Conservation (phyloP, 2,797 vertebrate genomes). For the Threskiornis aethiopicus region DNA sequence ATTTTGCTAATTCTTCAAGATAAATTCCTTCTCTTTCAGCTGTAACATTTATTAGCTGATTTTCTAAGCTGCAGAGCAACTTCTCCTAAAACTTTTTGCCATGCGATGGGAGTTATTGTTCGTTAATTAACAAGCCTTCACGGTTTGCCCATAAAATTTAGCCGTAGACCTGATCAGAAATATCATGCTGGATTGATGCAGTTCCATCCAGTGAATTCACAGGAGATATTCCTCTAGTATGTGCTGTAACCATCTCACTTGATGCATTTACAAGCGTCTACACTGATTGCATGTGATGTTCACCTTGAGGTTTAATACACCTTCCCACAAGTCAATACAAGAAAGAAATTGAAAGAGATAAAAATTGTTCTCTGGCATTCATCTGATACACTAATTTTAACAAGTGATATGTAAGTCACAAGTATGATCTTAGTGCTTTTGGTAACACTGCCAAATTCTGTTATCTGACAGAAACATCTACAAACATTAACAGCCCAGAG, state of each 20-base stretch:
- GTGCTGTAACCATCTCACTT: background rate
- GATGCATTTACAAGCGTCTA: background rate
- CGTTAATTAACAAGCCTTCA: background rate
- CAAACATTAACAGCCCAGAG: background rate
- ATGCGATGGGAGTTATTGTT: background rate
- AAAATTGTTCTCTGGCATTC: background rate
- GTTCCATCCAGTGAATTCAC: background rate
- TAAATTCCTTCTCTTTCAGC: background rate
- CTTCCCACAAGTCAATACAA: background rate
- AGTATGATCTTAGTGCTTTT: background rate
- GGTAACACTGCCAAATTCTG: background rate
- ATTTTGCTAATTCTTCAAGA: background rate
- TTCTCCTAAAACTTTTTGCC: background rate
- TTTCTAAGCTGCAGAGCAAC: background rate
- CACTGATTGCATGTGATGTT: background rate
- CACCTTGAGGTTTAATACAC: background rate
- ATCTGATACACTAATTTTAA: background rate
- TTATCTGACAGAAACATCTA: fast-evolving
- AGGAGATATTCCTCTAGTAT: too few species aligned
- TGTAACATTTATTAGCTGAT: background rate
- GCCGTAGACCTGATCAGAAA: background rate
- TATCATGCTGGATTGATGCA: background rate
- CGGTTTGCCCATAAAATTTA: background rate
- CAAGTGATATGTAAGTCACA: background rate
- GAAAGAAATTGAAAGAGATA: background rate